These are phyloP conservation scores for Cryptoblepharus egeriae DNA, from an alignment of 2,797 vertebrate genomes.

Conservation along the genomic window DNA sequence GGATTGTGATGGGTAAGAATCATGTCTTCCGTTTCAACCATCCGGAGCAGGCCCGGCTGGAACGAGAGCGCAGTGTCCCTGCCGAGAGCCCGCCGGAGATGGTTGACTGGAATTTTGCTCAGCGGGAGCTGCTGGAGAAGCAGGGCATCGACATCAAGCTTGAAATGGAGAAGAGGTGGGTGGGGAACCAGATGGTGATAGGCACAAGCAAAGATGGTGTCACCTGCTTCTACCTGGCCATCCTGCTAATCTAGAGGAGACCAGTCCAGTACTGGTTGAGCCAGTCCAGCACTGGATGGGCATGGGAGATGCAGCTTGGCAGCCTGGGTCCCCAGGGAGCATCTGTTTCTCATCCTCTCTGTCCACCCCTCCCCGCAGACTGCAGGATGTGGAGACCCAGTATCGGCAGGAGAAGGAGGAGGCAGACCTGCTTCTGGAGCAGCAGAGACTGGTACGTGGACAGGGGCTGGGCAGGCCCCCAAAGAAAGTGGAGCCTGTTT, in stretches of 20 bases:
- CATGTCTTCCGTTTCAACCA: conserved; percentile 93
- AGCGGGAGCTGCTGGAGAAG: conserved; percentile 87
- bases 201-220: too few species aligned
- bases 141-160: conserved; percentile 91
- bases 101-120: conserved; percentile 91
- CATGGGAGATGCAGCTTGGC: too few species aligned
- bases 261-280: too few species aligned
- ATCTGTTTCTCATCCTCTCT: too few species aligned
- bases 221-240: too few species aligned
- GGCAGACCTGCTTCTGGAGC: conserved; percentile 88
- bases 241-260: too few species aligned
- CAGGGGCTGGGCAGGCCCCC: not conserved
- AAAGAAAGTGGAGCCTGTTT: not conserved
- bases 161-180: conserved; percentile 90
- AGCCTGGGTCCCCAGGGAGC: too few species aligned
- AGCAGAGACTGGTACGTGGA: conserved; percentile 85
- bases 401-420: conserved; percentile 91
- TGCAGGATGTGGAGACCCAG: conserved; percentile 89
- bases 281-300: too few species aligned
- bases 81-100: conserved; percentile 81
- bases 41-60: conserved; percentile 88
- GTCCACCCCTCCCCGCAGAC: conserved; percentile 58
- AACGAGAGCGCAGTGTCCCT: conserved; percentile 82
- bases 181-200: too few species aligned
- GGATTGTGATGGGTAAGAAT: conserved; percentile 92